Percentiles rank a stretch among this genome's conserved stretches.
Conservation (phyloP, 2,113 vertebrate genomes). For the Sebastes schlegelii region DNA sequence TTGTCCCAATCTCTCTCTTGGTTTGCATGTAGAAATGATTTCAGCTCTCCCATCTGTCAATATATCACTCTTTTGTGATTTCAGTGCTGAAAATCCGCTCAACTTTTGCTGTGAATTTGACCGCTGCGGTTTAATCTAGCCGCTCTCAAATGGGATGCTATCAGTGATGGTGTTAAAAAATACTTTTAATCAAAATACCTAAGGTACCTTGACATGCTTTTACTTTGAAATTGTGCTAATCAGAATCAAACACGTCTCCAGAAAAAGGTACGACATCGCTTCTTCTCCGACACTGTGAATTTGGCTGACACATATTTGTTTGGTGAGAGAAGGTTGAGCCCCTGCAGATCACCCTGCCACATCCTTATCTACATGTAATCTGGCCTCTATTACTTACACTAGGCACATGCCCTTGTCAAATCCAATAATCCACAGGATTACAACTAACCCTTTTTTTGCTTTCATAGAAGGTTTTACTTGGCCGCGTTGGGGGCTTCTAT, state of each 20-base stretch:
- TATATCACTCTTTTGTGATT: slow-evolving; percentile 59
- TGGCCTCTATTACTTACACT: slow-evolving; percentile 76
- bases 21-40: slow-evolving; percentile 57
- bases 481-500: slow-evolving; percentile 59
- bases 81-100: slow-evolving; percentile 43
- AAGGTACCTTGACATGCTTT: background rate
- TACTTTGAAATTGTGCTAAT: background rate
- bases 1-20: slow-evolving; percentile 47
- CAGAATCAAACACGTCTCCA: background rate
- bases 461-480: slow-evolving; percentile 76
- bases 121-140: slow-evolving; percentile 27
- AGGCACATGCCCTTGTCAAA: slow-evolving; percentile 74
- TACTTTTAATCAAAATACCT: background rate
- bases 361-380: slow-evolving; percentile 75
- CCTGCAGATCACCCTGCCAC: slow-evolving; percentile 54
- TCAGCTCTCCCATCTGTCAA: slow-evolving; percentile 66
- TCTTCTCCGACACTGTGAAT: slow-evolving; percentile 8
- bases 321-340: slow-evolving; percentile 59
- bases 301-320: slow-evolving; percentile 46
- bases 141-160: background rate
- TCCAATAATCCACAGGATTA: slow-evolving; percentile 81
- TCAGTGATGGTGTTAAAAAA: background rate
- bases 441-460: slow-evolving; percentile 77
- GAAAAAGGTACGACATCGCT: background rate
- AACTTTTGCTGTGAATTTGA: slow-evolving; percentile 48